These are phyloP conservation scores for Sphaerophoria rueppellii DNA, from an alignment of 2,888 invertebrate species.

Conservation along the genomic window DNA sequence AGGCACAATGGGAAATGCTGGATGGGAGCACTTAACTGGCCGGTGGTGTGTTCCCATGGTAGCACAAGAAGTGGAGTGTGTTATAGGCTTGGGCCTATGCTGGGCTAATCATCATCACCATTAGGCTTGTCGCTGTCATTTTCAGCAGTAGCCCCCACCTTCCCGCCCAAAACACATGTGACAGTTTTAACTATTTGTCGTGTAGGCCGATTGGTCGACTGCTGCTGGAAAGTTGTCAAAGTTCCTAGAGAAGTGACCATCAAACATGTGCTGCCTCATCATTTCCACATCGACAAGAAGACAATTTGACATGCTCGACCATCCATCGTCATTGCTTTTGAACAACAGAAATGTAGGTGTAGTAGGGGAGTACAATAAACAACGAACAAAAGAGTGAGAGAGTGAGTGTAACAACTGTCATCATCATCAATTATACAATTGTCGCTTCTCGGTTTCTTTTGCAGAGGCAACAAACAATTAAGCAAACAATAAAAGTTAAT, in stretches of 20 bases:
- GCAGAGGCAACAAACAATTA: conserved; percentile 71
- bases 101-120: conserved; percentile 51
- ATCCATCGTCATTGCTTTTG: neutral
- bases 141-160: conserved; percentile 34
- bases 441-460: conserved; percentile 41
- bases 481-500: conserved; percentile 73
- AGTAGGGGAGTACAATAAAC: conserved; percentile 27
- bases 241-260: conserved; percentile 8
- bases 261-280: conserved; percentile 20
- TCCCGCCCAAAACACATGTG: conserved; percentile 66
- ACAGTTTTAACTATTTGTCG: conserved; percentile 60
- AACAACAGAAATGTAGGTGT: conserved; percentile 26
- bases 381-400: conserved; percentile 44
- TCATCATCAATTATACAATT: conserved; percentile 73
- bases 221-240: conserved; percentile 35
- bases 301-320: conserved; percentile 56
- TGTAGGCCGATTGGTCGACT: neutral
- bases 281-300: conserved; percentile 54
- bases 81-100: conserved; percentile 3
- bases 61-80: conserved; percentile 7
- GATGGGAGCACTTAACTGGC: neutral
- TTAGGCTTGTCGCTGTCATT: conserved; percentile 20
- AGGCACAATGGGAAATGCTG: conserved; percentile 50
- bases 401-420: conserved; percentile 57
- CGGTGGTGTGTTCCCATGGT: conserved; percentile 45